Base-by-base conservation (phyloP, 2,888 invertebrate genomes). In the Gymnoscelis rufifasciata region DNA sequence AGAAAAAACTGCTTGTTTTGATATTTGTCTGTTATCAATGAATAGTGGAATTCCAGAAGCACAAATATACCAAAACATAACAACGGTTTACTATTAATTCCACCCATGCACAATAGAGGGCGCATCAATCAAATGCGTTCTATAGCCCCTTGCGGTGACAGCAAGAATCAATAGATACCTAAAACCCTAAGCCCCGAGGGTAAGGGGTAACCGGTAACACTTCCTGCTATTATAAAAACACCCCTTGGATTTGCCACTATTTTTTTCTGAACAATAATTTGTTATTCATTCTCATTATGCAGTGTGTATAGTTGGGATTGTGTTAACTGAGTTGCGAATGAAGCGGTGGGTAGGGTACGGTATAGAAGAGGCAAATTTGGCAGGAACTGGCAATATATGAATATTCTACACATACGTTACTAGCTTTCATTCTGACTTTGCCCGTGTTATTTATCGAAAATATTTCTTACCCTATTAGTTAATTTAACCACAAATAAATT, bases 41-140 rank as follows among this genome's bases (percentile, higher is more conserved):
- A 19, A 35, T 23, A 7, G 14, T 29, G 3, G 41, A 38, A 44
- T 38, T 35, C 33, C 38, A 30, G 41, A 41, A 51, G 47, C 47
- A 11, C 19, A 47, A 51, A 51, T 39, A 46, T 28, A 24, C 40
- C 8, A 24, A 43, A 38, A 38, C 30, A 35, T 41, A 41, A 30
- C 36, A 46, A 29, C 29, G 33, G 40, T 53, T 44, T 48, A 57
- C 39, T 43, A 37, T 43, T 40, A 31, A 40, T 36, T 35, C 50
- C 13, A 50, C 45, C 42, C 36, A 41, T 50, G 28, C 55, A 68
- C 66, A 74, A 73, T 66, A 68, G 60, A 57, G 65, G 48, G 48
- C 60, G 66, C 74, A 83, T 84, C 81, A 81, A 84, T 83, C 83
- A 83, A 74, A 74, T 56, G 53, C 42, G 63, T 71, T 77, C 64